phyloP scores from a whole-genome alignment of 1,140 invertebrate genomes.

The Hirudo medicinalis region DNA sequence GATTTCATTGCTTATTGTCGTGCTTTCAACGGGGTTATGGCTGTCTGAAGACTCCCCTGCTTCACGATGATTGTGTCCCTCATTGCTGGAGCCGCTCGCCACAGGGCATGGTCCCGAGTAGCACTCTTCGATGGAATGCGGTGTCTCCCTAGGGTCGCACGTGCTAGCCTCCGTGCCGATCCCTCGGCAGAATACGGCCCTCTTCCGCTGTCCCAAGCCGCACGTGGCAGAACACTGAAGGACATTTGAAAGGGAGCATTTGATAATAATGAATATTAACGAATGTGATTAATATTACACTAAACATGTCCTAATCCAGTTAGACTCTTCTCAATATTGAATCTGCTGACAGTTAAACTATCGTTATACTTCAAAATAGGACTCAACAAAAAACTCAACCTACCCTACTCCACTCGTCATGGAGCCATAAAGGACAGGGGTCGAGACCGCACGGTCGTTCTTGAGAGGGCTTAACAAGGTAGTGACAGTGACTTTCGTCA shows the following conservation, averaged over 20 bases:
- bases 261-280: too few relatives aligned
- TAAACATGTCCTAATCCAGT: too few relatives aligned
- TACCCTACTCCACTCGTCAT: conserved; percentile 39
- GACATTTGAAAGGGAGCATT: too few relatives aligned
- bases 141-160: background rate
- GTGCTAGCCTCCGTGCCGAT: too few relatives aligned
- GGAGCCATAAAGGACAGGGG: conserved; percentile 49
- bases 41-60: conserved; percentile 27
- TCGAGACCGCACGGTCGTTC: conserved; percentile 46
- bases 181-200: conserved; percentile 40
- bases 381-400: too few relatives aligned
- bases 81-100: conserved; percentile 24
- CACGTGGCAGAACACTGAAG: conserved; percentile 26
- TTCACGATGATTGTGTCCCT: conserved; percentile 30
- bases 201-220: conserved; percentile 34
- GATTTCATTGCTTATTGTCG: too few relatives aligned
- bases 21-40: too few relatives aligned
- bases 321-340: too few relatives aligned
- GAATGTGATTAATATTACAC: too few relatives aligned
- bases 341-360: too few relatives aligned
- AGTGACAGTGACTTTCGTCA: conserved; percentile 29
- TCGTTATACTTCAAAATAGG: too few relatives aligned
- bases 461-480: background rate
- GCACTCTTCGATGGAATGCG: background rate
- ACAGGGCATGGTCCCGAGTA: conserved; percentile 10